phyloP scores from a whole-genome alignment of 2,888 invertebrate genomes.

The Monoplex corrugatus region DNA sequence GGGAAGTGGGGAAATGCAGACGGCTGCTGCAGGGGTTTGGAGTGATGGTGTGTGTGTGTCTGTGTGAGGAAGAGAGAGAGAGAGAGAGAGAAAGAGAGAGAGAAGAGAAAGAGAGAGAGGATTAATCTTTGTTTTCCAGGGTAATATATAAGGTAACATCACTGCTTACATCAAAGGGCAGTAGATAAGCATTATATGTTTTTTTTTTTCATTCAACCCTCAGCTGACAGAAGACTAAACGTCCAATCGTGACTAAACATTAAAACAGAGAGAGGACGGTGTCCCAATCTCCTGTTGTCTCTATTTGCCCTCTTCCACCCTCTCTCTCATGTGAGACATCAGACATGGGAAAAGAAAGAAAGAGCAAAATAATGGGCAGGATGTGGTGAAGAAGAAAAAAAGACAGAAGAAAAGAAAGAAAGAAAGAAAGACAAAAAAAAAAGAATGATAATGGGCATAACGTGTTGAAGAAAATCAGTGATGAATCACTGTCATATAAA shows the following conservation, averaged over 20 bases:
- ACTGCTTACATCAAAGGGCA: too few species aligned
- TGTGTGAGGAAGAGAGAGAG: not conserved
- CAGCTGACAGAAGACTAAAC: not conserved
- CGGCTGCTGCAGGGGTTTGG: not conserved
- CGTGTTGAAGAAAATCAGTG: too few species aligned
- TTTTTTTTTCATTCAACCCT: too few species aligned
- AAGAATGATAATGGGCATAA: too few species aligned
- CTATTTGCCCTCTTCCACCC: too few species aligned
- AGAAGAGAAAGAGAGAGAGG: not conserved
- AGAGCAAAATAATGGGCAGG: not conserved
- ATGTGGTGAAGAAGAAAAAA: not conserved
- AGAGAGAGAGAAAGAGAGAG: not conserved
- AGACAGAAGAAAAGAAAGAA: not conserved
- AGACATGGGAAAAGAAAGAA: not conserved
- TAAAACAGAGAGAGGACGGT: not conserved
- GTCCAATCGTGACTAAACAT: not conserved
- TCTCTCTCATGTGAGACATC: too few species aligned
- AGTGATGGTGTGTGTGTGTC: not conserved
- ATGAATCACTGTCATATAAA: too few species aligned
- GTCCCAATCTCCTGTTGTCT: too few species aligned
- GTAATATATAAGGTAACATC: too few species aligned
- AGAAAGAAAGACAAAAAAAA: too few species aligned
- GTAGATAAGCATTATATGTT: too few species aligned
- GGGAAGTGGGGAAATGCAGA: not conserved
- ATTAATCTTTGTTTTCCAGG: slow-evolving; percentile 2